Base-by-base conservation (phyloP, 2,113 vertebrate genomes). In the Cyprinodon tularosa region DNA sequence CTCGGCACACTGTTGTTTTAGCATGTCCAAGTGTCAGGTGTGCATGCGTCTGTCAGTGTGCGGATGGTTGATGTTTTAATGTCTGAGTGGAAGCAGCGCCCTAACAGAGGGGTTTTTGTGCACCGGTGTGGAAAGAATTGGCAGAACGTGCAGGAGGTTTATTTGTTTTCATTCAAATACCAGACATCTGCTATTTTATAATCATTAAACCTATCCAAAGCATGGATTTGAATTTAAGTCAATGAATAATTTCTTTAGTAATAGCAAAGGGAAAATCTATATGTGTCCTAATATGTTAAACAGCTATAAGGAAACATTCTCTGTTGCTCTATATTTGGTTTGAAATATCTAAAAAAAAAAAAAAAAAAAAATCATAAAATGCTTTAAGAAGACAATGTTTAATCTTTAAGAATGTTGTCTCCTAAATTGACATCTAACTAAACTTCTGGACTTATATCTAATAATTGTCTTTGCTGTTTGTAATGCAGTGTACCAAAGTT, bases 1-100 rank as follows among this genome's bases (percentile, higher is more conserved):
- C 62, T 29, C 39, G 78, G 80, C 62, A 68, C 67, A 38, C 79
- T 83, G 81, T 76, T 87, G 83, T 88, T 82, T 86, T 59, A 79
- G 66, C 66, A 36, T 61, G 72, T 80, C 39, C 0, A 6, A 44
- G 67, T 75, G 70, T 79, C 60, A 53, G 42, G 57, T 48, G 45
- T 74, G 80, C n/a, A 47, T 22, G 69, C 17, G 39, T 15, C 22
- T 78, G 79, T 77, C 71, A 53, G 50, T n/a, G 11, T 45, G 17
- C 11, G 61, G 61, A 77, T 64, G 74, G 74, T 71, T 81, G 76
- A 84, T 71, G 78, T 73, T 78, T 71, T 74, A 57, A 68, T 79
- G 78, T 71, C 72, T 68, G 70, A 48, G 42, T 70, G 69, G 68
- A 57, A 44, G 75, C 50, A 29, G 64, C 64, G 50, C 57, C 15